A percentile compares a stretch with the other conserved stretches of the same genome.
Evolutionary conservation across 2,888 invertebrate species (phyloP).

Genomic region (Ophonus ardosiacus): DNA sequence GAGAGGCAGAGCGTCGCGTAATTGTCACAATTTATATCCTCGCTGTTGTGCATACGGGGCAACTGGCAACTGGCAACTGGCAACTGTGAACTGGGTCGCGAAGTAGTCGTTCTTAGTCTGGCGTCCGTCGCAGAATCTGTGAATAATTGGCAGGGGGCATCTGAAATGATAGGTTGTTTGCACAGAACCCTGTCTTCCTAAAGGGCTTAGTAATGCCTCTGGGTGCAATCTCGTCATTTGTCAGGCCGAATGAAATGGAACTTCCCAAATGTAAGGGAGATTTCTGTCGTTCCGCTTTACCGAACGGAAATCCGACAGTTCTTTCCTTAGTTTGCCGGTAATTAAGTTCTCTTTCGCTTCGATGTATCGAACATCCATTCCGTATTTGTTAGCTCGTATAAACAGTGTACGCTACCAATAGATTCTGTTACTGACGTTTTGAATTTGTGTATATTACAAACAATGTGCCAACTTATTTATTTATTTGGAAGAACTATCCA

Average conservation of each 20-base stretch:
- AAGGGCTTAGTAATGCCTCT: constrained; percentile 62
- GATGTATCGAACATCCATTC: constrained; percentile 51
- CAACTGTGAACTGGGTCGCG: constrained; percentile 42
- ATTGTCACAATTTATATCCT: constrained; percentile 55
- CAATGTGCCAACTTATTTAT: too few species aligned
- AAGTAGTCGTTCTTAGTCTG: constrained; percentile 50
- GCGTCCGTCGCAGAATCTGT: constrained; percentile 52
- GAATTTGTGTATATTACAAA: neutral
- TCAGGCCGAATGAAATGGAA: constrained; percentile 62
- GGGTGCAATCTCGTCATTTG: constrained; percentile 61
- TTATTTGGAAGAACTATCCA: too few species aligned
- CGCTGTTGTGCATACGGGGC: constrained; percentile 53
- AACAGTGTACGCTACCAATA: neutral
- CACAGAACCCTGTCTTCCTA: constrained; percentile 61
- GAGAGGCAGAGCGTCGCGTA: constrained; percentile 36
- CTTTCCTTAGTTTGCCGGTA: constrained; percentile 56
- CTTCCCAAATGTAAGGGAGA: constrained; percentile 59
- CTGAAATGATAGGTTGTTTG: constrained; percentile 62
- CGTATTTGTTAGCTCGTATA: constrained; percentile 45
- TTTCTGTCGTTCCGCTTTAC: constrained; percentile 60
- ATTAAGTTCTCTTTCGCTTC: constrained; percentile 55
- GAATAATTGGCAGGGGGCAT: constrained; percentile 61
- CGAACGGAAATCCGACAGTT: constrained; percentile 61
- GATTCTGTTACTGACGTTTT: constrained; percentile 14
- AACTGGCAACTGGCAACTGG: constrained; percentile 1